Evolutionary conservation across 1,140 invertebrate species (phyloP), one percentile per base, ranked within the genome.

Genomic region (Zaprionus kolodkinae): DNA sequence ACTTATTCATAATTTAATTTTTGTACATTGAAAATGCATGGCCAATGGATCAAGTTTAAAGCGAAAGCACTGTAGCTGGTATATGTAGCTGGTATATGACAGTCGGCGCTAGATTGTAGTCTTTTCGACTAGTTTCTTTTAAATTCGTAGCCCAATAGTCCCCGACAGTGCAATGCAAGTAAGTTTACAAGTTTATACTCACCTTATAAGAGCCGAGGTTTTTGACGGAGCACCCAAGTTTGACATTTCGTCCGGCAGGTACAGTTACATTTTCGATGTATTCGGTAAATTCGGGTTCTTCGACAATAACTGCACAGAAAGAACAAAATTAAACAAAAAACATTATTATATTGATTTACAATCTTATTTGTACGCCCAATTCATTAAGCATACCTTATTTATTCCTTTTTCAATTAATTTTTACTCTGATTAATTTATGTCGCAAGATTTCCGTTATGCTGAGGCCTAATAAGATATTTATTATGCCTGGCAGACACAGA

Each of bases 121-220:
- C 27, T 5, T 30, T 30, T 3, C 27, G 3, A 30, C 27, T 30
- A 5, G 27, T 30, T 30, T 21, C 1, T 21, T 21, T 1, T 21
- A 1, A 21, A 21, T 21, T 21, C 21, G 21, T 21, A 21, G 21
- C 21, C 21, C 21, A 21, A 1, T 21, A 2, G 21, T 21, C 1
- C 21, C 21, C 21, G 21, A 21, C 21, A 21, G 21, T 21, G 21
- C 21, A 21, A 21, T 21, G 21, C 21, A 21, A 21, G 1, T 21
- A n/a, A n/a, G 21, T 21, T 2, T 21, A 21, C 21, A 21, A 21
- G 21, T 21, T 21, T 21, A 21, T 21, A 21, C 27, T 82, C 93
- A 97, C 96, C 95, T 97, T 97, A 91, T 96, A 97, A 11, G 95
- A 95, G 63, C 97, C 97, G 21, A 98, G 94, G 93, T 98, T 97